Conservation (phyloP, 2,888 invertebrate genomes). For the Leucophora obtusa region DNA sequence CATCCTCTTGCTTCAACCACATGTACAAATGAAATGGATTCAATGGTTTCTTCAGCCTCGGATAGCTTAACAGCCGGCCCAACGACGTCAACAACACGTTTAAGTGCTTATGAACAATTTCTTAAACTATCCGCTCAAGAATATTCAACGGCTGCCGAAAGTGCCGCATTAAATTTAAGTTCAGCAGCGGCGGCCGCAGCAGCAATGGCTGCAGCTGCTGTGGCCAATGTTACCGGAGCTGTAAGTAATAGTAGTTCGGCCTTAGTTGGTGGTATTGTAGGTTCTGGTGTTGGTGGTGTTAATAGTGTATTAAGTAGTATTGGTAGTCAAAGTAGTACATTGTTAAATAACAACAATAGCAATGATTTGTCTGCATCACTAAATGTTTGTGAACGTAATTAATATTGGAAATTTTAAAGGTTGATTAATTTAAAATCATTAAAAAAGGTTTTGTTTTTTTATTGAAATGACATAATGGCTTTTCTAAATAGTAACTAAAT, state of each 20-base stretch:
- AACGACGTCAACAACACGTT: conserved; percentile 61
- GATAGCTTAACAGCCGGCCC: conserved; percentile 29
- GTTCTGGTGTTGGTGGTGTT: conserved; percentile 56
- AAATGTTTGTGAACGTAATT: conserved; percentile 65
- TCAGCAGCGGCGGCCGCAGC: conserved; percentile 62
- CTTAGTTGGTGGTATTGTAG: conserved; percentile 33
- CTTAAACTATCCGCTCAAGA: conserved; percentile 72
- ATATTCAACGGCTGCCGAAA: conserved; percentile 66
- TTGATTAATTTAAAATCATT: conserved; percentile 18
- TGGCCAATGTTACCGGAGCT: conserved; percentile 60
- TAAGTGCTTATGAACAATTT: conserved; percentile 73
- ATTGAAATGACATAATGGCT: too few species aligned
- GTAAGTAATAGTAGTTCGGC: conserved; percentile 45
- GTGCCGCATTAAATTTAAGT: conserved; percentile 70
- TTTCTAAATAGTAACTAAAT: too few species aligned
- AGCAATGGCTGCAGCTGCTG: conserved; percentile 65
- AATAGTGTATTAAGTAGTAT: conserved; percentile 45
- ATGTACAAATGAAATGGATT: conserved; percentile 57
- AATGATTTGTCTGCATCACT: conserved; percentile 56
- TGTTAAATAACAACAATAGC: conserved; percentile 39
- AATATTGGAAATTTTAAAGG: conserved; percentile 61
- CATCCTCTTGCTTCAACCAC: conserved; percentile 13
- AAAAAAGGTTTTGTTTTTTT: too few species aligned
- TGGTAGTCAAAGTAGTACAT: conserved; percentile 60
- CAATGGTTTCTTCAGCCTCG: conserved; percentile 51